Evolutionary conservation across 2,113 vertebrate species (phyloP), one percentile per base, ranked within the genome.

Genomic region (Dolichallabes microphthalmus): DNA sequence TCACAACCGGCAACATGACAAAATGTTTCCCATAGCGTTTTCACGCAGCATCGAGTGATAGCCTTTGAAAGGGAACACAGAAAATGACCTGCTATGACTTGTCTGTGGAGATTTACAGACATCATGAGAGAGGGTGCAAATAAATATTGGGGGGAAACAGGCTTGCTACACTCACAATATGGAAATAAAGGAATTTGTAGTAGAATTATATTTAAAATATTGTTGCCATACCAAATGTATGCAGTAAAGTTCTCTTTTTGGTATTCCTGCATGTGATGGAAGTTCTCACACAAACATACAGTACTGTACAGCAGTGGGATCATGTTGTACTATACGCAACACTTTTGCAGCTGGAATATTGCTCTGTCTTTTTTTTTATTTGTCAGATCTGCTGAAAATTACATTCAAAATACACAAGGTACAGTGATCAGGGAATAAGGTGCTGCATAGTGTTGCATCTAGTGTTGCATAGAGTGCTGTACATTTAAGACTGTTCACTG

Each of bases 51-150:
- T n/a, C n/a, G n/a, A n/a, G n/a, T n/a, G n/a, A n/a, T n/a, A n/a
- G n/a, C n/a, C n/a, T n/a, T n/a, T n/a, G n/a, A n/a, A n/a, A n/a
- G n/a, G n/a, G n/a, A n/a, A n/a, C n/a, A 64, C n/a, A 30, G 1
- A 30, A 6, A 30, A 66, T 27, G 2, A 35, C 6, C 15, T 17
- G 98, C 98, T 92, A 96, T 99, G 95, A 97, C 94, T 94, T 97
- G 97, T 90, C 95, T 81, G 96, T 99, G 88, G 98, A 99, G 91
- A 99, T 99, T 91, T 99, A 99, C 93, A 96, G 97, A 90, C 98
- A 99, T 8, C 98, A 0, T 98, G 98, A 71, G 98, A 99, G 83
- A 96, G 96, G 57, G 98, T 99, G 90, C 94, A 98, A 73, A 95
- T 97, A 86, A 98, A 99, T 93, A 96, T 99, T 88, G 39, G 39